Percentiles rank a stretch among this genome's conserved stretches.
phyloP scores from a whole-genome alignment of 35 echinoderm and acorn worm genomes.

The Holothuria glaberrima region DNA sequence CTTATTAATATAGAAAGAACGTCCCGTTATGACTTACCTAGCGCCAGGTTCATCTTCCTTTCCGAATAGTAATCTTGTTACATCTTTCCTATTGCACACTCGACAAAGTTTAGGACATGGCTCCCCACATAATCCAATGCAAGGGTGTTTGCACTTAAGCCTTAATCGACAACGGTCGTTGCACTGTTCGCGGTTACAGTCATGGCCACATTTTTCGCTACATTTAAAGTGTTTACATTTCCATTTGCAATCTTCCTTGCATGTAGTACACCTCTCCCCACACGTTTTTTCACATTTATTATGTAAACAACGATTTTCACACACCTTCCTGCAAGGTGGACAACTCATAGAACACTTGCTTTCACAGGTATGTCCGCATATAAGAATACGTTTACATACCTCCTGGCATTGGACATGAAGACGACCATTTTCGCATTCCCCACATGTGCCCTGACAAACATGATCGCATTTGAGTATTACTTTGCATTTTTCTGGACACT shows the following conservation, averaged over 20 bases:
- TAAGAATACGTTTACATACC: conserved; percentile 62
- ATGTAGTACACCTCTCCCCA: conserved; percentile 60
- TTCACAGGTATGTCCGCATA: conserved; percentile 73
- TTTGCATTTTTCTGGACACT: conserved; percentile 25
- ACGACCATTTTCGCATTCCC: conserved; percentile 63
- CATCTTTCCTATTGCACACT: conserved; percentile 60
- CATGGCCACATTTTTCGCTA: conserved; percentile 42
- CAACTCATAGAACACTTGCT: conserved; percentile 54
- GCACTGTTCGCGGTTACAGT: conserved; percentile 57
- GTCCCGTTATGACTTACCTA: conserved; percentile 16
- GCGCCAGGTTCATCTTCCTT: conserved; percentile 67
- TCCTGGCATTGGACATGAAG: conserved; percentile 51
- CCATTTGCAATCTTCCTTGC: conserved; percentile 62
- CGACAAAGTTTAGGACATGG: conserved; percentile 70
- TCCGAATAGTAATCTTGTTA: conserved; percentile 75
- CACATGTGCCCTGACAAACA: conserved; percentile 69
- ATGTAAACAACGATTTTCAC: conserved; percentile 73
- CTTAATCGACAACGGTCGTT: conserved; percentile 42
- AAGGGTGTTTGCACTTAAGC: conserved; percentile 63
- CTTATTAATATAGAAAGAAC: not conserved
- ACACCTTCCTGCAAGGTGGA: conserved; percentile 64
- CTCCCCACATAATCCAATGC: conserved; percentile 82
- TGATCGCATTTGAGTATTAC: conserved; percentile 69
- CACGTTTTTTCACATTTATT: conserved; percentile 60
- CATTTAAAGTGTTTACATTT: conserved; percentile 61